These are phyloP conservation scores for Drosophila conformis DNA, from an alignment of 2,888 invertebrate species.

Conservation along the genomic window DNA sequence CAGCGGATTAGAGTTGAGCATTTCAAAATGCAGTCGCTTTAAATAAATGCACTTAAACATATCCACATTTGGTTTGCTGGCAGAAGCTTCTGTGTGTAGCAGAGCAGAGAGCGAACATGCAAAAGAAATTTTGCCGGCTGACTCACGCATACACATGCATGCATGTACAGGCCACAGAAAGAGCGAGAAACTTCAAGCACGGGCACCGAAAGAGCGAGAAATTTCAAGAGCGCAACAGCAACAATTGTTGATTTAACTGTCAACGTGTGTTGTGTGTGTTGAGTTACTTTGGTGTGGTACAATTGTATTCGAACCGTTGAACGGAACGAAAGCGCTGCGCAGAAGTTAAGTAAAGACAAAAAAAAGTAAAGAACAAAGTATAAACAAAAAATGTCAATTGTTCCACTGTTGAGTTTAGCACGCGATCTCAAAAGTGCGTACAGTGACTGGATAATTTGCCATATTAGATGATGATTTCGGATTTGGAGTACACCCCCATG, in stretches of 20 bases:
- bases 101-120: slow-evolving; percentile 16
- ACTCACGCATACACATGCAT: slow-evolving; percentile 6
- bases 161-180: slow-evolving; percentile 35
- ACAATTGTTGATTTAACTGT: slow-evolving; percentile 20
- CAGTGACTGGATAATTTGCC: slow-evolving; percentile 54
- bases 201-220: slow-evolving; percentile 61
- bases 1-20: not conserved
- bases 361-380: not conserved
- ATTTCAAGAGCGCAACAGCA: slow-evolving; percentile 40
- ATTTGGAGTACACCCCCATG: slow-evolving; percentile 72
- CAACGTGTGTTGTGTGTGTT: slow-evolving; percentile 14
- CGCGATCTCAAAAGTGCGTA: slow-evolving; percentile 57
- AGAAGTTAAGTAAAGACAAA: slow-evolving; percentile 4
- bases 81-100: slow-evolving; percentile 21
- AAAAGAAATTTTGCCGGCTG: slow-evolving; percentile 18
- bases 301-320: slow-evolving; percentile 32
- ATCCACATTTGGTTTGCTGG: not conserved
- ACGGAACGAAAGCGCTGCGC: slow-evolving; percentile 13
- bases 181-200: slow-evolving; percentile 55
- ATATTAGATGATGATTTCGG: slow-evolving; percentile 68
- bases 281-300: slow-evolving; percentile 36
- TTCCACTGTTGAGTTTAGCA: slow-evolving; percentile 61
- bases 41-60: slow-evolving; percentile 19
- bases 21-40: slow-evolving; percentile 9
- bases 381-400: slow-evolving; percentile 59